Evolutionary conservation across 2,797 vertebrate genomes (phyloP).

Genomic region (Chaetodon trifasciatus): DNA sequence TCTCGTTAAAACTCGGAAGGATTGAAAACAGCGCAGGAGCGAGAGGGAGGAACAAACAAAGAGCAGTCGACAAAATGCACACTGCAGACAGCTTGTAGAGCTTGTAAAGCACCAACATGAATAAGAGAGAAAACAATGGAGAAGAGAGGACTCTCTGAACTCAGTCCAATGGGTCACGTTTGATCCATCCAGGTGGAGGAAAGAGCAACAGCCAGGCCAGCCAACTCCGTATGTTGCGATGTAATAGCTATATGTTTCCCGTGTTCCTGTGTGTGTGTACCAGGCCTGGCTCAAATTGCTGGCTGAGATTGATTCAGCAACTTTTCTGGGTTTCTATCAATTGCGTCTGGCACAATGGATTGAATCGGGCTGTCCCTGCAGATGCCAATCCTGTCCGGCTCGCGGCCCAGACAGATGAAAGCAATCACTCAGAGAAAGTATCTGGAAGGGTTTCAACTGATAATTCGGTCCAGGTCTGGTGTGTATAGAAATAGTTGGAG

Average conservation of each 20-base stretch:
- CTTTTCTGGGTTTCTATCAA: conserved; percentile 50
- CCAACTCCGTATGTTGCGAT: conserved; percentile 51
- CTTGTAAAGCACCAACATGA: conserved; percentile 11
- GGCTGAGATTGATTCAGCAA: conserved; percentile 53
- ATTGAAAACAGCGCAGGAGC: neutral
- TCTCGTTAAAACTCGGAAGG: conserved; percentile 8
- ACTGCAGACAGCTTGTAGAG: conserved; percentile 1
- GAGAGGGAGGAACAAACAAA: conserved; percentile 11
- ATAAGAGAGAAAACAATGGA: neutral
- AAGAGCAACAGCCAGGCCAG: conserved; percentile 40
- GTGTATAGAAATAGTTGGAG: conserved; percentile 52
- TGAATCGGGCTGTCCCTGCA: conserved; percentile 13
- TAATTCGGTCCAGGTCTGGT: conserved; percentile 51
- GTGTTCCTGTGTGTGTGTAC: conserved; percentile 58
- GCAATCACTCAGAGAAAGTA: conserved; percentile 36
- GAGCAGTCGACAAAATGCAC: conserved; percentile 37
- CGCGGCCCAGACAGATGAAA: conserved; percentile 21
- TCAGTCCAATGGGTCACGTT: neutral
- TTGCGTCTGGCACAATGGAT: conserved; percentile 39
- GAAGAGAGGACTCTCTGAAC: conserved; percentile 53
- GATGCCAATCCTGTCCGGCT: conserved; percentile 8
- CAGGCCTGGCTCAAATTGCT: conserved; percentile 46
- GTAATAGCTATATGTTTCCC: conserved; percentile 65
- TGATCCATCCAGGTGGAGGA: conserved; percentile 15
- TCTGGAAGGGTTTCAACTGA: conserved; percentile 37